These are phyloP conservation scores for Cygnus olor DNA, from an alignment of 2,797 vertebrate genomes.

Conservation along the genomic window DNA sequence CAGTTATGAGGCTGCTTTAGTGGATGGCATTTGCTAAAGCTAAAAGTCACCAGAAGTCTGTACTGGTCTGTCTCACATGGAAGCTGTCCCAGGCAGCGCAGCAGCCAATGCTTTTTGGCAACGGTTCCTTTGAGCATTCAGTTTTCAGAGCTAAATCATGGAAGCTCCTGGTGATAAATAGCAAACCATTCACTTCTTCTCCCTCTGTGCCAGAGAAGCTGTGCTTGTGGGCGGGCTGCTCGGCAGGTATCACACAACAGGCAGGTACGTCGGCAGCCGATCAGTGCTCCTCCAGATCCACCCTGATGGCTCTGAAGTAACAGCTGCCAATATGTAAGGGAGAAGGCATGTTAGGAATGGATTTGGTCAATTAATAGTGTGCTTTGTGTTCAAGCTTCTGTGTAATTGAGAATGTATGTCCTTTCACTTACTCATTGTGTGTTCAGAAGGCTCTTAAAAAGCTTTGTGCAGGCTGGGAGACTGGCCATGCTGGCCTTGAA, in stretches of 20 bases:
- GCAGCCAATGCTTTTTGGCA: background rate
- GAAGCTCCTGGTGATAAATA: background rate
- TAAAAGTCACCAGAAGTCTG: background rate
- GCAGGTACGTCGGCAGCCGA: background rate
- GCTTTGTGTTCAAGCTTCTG: background rate
- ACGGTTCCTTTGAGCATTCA: background rate
- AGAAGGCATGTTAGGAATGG: background rate
- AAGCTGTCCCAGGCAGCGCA: background rate
- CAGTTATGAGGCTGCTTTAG: background rate
- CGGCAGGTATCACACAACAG: background rate
- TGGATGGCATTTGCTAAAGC: background rate
- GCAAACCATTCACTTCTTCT: background rate
- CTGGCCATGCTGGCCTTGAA: background rate
- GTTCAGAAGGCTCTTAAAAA: background rate
- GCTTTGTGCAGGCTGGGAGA: background rate
- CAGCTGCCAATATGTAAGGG: background rate
- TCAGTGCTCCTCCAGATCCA: background rate
- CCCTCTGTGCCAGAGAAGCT: background rate
- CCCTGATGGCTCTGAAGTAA: background rate
- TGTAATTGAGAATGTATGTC: background rate
- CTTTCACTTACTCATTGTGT: background rate
- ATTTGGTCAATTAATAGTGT: background rate
- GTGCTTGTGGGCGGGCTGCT: background rate
- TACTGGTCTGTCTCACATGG: background rate
- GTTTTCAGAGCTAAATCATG: background rate